Base-by-base conservation (phyloP, 2,113 vertebrate species). In the Cariama cristata region DNA sequence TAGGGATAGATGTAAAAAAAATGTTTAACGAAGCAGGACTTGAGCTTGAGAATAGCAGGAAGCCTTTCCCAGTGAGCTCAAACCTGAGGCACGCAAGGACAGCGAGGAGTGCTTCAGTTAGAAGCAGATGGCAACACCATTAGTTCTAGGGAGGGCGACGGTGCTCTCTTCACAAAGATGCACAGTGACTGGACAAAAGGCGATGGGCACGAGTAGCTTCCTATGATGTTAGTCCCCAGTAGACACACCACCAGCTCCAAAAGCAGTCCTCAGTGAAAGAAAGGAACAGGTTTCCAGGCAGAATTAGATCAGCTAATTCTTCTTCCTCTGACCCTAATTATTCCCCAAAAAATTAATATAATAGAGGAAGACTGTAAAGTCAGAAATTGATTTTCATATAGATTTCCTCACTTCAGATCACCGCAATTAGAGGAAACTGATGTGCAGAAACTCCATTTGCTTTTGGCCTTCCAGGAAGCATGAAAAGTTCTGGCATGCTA, bases 361-460 rank as follows among this genome's bases (percentile, higher is more conserved):
- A 42, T 32, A 66, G 35, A 82, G 30, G 28, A 82, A 82, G 67
- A 66, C 82, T 73, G 38, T 84, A 62, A 76, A 88, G 45, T 22
- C 81, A 90, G 52, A 67, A 91, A 93, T 42, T 64, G 44, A 93
- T 97, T 93, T 95, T 95, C 49, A 24, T 93, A 62, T 55, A 50
- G 81, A 91, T 93, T 93, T 94, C 59, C 21, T 81, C 44, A 56
- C 53, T 56, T 93, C 62, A 75, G 64, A 74, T 85, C 69, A 79
- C 58, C 24, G 32, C 22, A 79, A 56, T 82, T 68, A 88, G 81
- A 93, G 62, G 53, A 76, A 79, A 85, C 66, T 72, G 69, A 58
- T 73, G 92, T 64, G 69, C 81, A 92, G 79, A 80, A 90, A 62
- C 53, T 88, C 49, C 28, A 35, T 86, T 95, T 86, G 40, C 85